Conservation (phyloP, 2,797 vertebrate species). For the Melanotaenia boesemani region DNA sequence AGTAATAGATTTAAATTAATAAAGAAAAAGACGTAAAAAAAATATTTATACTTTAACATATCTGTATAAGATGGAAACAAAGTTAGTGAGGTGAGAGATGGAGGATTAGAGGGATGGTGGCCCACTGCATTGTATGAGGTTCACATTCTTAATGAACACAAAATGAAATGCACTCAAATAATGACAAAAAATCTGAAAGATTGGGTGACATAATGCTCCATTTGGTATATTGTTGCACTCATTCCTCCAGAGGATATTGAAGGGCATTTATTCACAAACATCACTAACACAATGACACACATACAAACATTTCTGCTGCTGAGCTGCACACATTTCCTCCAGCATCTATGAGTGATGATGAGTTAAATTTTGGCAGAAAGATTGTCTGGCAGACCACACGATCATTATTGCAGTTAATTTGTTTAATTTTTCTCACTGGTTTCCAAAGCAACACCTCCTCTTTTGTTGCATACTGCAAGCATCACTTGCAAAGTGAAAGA, state of each 20-base stretch:
- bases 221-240: conserved; percentile 9
- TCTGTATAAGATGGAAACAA: conserved; percentile 61
- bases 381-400: not conserved
- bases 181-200: not conserved
- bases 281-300: conserved; percentile 14
- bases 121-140: conserved; percentile 37
- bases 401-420: conserved; percentile 45
- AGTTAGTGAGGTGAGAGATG: conserved; percentile 78
- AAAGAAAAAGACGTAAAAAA: not conserved
- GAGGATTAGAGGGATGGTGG: conserved; percentile 27
- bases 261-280: conserved; percentile 16
- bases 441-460: conserved; percentile 87
- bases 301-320: conserved; percentile 8
- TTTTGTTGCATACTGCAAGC: conserved; percentile 84
- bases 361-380: conserved; percentile 35
- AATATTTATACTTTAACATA: conserved; percentile 15
- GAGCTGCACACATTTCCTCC: not conserved
- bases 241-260: conserved; percentile 22
- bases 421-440: conserved; percentile 81
- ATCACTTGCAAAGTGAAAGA: conserved; percentile 23
- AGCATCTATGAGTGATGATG: conserved; percentile 12
- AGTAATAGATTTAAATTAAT: not conserved
- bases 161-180: conserved; percentile 18
- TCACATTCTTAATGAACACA: conserved; percentile 21
- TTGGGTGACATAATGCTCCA: conserved; percentile 9